These are phyloP conservation scores for Grantiella picta DNA, from an alignment of 2,113 vertebrate genomes.

Conservation along the genomic window DNA sequence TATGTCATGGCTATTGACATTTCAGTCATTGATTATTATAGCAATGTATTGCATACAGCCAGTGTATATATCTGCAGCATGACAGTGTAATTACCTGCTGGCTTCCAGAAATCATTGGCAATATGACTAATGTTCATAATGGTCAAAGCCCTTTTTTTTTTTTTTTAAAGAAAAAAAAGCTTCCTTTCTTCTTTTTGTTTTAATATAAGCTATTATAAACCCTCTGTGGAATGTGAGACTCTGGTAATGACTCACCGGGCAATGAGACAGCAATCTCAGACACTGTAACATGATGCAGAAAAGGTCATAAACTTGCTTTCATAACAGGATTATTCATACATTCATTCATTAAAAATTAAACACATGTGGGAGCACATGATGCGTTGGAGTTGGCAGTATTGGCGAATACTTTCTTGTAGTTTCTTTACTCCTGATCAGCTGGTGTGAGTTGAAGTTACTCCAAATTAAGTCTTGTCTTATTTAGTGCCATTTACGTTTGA, in stretches of 20 bases:
- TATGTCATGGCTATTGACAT: not conserved
- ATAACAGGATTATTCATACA: conserved; percentile 23
- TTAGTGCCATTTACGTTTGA: not conserved
- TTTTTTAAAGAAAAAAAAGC: not conserved
- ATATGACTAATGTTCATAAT: not conserved
- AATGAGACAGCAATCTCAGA: conserved; percentile 12
- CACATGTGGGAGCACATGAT: not conserved
- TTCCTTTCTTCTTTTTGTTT: not conserved
- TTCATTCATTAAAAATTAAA: conserved; percentile 68
- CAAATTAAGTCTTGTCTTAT: not conserved
- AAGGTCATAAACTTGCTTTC: conserved; percentile 36
- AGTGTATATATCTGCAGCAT: not conserved
- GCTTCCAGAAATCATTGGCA: not conserved
- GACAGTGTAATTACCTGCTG: not conserved
- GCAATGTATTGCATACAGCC: not conserved
- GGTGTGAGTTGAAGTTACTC: not conserved
- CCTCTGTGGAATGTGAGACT: not conserved
- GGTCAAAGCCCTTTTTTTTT: not conserved
- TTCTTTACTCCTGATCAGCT: not conserved
- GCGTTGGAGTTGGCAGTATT: not conserved
- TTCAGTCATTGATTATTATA: not conserved
- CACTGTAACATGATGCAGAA: not conserved
- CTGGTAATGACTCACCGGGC: conserved; percentile 3
- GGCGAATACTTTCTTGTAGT: not conserved
- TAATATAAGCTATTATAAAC: not conserved